phyloP scores from a whole-genome alignment of 1,140 invertebrate species.

The Cotesia typhae region DNA sequence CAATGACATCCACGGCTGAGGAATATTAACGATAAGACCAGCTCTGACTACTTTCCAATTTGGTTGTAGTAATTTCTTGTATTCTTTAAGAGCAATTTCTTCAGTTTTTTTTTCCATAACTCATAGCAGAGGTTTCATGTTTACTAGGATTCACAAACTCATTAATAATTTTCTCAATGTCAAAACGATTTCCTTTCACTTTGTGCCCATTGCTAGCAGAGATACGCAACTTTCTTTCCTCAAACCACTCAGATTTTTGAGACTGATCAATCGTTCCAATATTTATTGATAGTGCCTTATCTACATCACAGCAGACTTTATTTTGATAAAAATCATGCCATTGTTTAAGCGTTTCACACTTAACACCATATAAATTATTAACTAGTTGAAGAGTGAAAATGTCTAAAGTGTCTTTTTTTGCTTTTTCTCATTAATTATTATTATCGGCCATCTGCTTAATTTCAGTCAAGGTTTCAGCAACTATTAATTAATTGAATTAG shows the following conservation, averaged over 20 bases:
- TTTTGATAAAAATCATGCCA: conserved; percentile 21
- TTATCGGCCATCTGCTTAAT: background rate
- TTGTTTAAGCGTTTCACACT: conserved; percentile 6
- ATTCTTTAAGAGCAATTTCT: background rate
- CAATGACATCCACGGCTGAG: conserved; percentile 30
- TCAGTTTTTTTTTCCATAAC: conserved; percentile 22
- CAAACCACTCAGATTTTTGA: conserved; percentile 26
- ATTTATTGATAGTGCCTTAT: conserved; percentile 26
- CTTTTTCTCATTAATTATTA: background rate
- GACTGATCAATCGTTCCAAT: conserved; percentile 28
- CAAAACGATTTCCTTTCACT: conserved; percentile 27
- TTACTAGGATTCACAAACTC: conserved; percentile 5
- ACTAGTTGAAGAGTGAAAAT: conserved; percentile 27
- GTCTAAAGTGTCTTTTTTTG: conserved; percentile 25
- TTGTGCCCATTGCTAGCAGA: conserved; percentile 29
- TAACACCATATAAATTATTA: conserved; percentile 1
- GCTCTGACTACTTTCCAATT: conserved; percentile 1
- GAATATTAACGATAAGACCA: conserved; percentile 22
- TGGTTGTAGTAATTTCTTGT: background rate
- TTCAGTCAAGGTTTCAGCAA: no score
- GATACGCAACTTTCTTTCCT: conserved; percentile 34
- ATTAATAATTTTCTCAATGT: conserved; percentile 27
- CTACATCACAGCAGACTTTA: conserved; percentile 28
- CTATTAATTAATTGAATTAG: no score
- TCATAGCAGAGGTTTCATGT: background rate